A percentile compares a stretch with the other conserved stretches of the same genome.
Conservation (phyloP, 2,888 invertebrate species). For the Xestia ashworthii region DNA sequence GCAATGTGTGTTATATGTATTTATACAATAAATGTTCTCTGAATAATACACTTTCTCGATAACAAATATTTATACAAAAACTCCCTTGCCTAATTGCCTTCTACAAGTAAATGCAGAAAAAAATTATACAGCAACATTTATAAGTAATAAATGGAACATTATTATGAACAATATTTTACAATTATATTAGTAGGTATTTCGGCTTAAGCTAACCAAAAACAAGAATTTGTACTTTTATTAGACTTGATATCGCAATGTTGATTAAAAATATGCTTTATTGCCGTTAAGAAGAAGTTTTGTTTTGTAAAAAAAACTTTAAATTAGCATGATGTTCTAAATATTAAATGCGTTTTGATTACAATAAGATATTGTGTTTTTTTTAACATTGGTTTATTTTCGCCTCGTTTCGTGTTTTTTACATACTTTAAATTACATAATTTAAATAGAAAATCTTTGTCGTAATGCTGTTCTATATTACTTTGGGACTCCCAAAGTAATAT, state of each 20-base stretch:
- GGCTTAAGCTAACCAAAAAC: slow-evolving; percentile 71
- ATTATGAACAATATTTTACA: slow-evolving; percentile 63
- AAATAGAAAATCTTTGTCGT: background rate
- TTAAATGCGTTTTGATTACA: slow-evolving; percentile 80
- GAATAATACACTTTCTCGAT: background rate
- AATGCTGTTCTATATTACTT: background rate
- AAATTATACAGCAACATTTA: slow-evolving; percentile 46
- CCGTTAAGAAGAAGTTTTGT: slow-evolving; percentile 77
- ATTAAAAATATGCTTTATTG: slow-evolving; percentile 78
- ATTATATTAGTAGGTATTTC: slow-evolving; percentile 66
- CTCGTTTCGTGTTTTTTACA: background rate
- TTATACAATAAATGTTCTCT: background rate
- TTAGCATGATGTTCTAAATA: slow-evolving; percentile 83
- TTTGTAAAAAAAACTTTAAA: slow-evolving; percentile 78
- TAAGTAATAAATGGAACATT: slow-evolving; percentile 39
- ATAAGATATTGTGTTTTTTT: slow-evolving; percentile 64
- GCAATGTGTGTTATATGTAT: background rate
- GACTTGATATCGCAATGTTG: slow-evolving; percentile 71
- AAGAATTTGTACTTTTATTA: slow-evolving; percentile 73
- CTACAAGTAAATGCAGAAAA: background rate
- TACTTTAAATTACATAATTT: too few species aligned
- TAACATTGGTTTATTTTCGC: background rate
- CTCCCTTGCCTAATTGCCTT: background rate
- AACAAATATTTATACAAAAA: background rate
- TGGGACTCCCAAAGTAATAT: too few species aligned